phyloP scores from a whole-genome alignment of 1,140 invertebrate genomes.

The Drosophila virilis region DNA sequence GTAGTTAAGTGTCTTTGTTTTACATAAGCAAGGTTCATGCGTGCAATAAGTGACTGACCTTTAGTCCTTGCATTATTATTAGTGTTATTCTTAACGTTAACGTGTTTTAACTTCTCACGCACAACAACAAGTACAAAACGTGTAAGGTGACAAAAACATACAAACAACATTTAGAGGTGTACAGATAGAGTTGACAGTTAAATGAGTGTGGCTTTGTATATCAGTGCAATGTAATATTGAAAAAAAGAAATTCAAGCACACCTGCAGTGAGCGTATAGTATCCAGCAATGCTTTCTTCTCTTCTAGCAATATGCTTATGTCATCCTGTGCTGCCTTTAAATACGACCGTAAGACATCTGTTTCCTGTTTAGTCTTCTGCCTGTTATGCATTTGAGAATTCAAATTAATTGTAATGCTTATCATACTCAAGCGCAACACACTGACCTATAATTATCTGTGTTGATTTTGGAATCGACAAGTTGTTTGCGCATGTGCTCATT shows the following conservation, averaged over 20 bases:
- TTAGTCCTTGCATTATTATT: conserved; percentile 77
- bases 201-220: conserved; percentile 13
- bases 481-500: conserved; percentile 88
- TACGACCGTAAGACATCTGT: conserved; percentile 86
- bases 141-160: conserved; percentile 51
- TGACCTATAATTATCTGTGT: conserved; percentile 87
- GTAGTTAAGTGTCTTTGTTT: conserved; percentile 3
- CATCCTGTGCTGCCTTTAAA: conserved; percentile 89
- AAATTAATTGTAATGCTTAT: background rate
- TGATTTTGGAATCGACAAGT: conserved; percentile 86
- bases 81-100: conserved; percentile 73
- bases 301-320: conserved; percentile 88
- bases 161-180: conserved; percentile 57
- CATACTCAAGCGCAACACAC: conserved; percentile 32
- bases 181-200: conserved; percentile 52
- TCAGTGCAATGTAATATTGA: background rate
- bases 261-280: conserved; percentile 88
- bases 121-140: conserved; percentile 62
- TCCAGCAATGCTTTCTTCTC: conserved; percentile 91
- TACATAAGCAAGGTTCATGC: conserved; percentile 42
- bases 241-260: conserved; percentile 42
- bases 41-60: conserved; percentile 73
- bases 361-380: conserved; percentile 87
- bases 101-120: conserved; percentile 67
- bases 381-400: conserved; percentile 23